Evolutionary conservation across 2,888 invertebrate genomes (phyloP).

Genomic region (Leptodirus hochenwartii): DNA sequence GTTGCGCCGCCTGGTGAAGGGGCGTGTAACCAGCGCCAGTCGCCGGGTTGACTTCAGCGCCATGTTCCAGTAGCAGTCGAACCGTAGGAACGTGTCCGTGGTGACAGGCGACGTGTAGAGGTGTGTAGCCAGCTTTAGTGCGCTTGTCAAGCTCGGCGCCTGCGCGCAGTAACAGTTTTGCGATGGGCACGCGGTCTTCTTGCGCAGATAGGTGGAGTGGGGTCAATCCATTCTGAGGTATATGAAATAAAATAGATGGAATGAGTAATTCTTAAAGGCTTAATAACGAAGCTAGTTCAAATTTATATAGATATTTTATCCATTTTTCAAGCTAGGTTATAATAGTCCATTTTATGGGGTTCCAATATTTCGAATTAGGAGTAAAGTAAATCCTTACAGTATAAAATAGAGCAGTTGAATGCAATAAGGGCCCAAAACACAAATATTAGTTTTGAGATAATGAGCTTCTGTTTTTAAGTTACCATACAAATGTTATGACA

Average conservation of each 20-base stretch:
- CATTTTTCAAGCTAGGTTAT: too few relatives aligned
- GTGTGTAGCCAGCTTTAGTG: constrained; percentile 81
- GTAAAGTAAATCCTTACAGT: too few relatives aligned
- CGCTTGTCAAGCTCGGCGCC: constrained; percentile 55
- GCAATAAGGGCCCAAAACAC: too few relatives aligned
- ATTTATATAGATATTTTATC: too few relatives aligned
- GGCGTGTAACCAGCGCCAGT: constrained; percentile 81
- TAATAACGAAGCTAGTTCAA: too few relatives aligned
- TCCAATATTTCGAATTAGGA: too few relatives aligned
- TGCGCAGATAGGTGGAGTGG: constrained; percentile 90
- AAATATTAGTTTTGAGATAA: too few relatives aligned
- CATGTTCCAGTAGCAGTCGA: constrained; percentile 70
- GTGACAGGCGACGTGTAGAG: constrained; percentile 92
- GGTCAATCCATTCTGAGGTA: constrained; percentile 61
- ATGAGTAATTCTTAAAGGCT: too few relatives aligned
- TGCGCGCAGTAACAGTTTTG: constrained; percentile 58
- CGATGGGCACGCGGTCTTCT: constrained; percentile 80
- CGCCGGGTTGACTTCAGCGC: constrained; percentile 67
- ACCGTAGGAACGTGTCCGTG: constrained; percentile 91
- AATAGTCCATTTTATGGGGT: too few relatives aligned
- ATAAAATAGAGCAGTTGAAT: too few relatives aligned
- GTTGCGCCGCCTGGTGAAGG: constrained; percentile 95
- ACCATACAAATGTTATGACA: too few relatives aligned
- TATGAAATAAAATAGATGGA: constrained; percentile 10
- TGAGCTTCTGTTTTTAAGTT: too few relatives aligned